Evolutionary conservation across 2,797 vertebrate species (phyloP).

Genomic region (Acipenser ruthenus): DNA sequence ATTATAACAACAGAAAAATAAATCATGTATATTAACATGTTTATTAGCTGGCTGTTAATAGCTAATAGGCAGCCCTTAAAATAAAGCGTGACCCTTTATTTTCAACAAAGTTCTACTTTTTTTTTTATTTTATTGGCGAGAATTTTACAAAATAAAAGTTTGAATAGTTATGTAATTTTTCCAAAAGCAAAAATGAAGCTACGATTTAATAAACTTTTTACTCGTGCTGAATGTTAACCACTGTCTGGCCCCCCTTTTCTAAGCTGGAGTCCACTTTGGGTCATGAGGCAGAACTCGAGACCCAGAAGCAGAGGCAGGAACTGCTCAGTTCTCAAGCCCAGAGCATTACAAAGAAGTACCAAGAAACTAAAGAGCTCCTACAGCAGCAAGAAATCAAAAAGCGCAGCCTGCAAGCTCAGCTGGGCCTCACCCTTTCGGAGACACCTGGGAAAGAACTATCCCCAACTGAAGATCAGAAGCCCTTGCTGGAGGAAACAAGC

Average conservation of each 20-base stretch:
- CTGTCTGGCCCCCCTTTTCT: constrained; percentile 8
- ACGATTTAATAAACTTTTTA: constrained; percentile 49
- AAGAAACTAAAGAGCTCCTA: constrained; percentile 24
- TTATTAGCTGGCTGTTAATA: no score
- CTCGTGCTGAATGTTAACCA: constrained; percentile 69
- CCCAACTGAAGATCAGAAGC: no score
- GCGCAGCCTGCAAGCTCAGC: constrained; percentile 26
- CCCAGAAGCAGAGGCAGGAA: constrained; percentile 12
- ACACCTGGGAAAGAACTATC: not conserved
- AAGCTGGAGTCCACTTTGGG: constrained; percentile 22
- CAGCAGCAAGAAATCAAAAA: constrained; percentile 26
- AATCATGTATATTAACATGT: no score
- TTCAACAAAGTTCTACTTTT: not conserved
- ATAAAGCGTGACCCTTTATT: no score
- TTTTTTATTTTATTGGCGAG: not conserved
- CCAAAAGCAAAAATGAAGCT: constrained; percentile 23
- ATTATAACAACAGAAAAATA: no score
- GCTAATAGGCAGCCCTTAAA: no score
- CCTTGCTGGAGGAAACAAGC: no score
- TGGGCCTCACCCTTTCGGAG: constrained; percentile 5
- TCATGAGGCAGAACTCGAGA: constrained; percentile 15
- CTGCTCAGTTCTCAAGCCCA: constrained; percentile 13
- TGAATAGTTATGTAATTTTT: constrained; percentile 19
- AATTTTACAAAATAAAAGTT: not conserved
- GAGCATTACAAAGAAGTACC: constrained; percentile 23